Percentiles rank a stretch among this genome's conserved stretches.
These are phyloP conservation scores for Macaca nemestrina DNA, from an alignment of 2,113 vertebrate species.

Conservation along the genomic window DNA sequence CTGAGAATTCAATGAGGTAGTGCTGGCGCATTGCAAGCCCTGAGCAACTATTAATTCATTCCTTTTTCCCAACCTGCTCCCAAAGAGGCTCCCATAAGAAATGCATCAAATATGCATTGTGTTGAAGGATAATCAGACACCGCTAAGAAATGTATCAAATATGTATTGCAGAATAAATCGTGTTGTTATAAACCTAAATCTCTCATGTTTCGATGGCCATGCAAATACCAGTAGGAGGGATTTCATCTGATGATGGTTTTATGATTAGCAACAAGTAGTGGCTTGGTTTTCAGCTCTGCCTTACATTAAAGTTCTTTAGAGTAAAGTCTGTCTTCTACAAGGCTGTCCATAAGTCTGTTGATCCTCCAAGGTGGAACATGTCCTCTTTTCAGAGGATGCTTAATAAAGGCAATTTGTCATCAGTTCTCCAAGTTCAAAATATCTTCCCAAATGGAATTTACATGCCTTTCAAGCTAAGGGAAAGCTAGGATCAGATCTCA, in stretches of 20 bases:
- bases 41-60: not conserved
- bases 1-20: not conserved
- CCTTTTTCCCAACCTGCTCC: not conserved
- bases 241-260: not conserved
- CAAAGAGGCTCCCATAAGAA: not conserved
- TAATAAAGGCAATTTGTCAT: slow-evolving; percentile 37
- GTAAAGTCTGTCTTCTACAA: not conserved
- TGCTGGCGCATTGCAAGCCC: no score
- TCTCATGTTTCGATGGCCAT: not conserved
- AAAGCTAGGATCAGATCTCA: slow-evolving; percentile 13
- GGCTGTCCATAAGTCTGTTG: not conserved
- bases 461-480: slow-evolving; percentile 3
- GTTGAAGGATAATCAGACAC: not conserved
- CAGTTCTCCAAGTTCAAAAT: not conserved
- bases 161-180: not conserved
- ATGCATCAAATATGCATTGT: not conserved
- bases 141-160: not conserved
- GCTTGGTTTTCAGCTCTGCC: not conserved
- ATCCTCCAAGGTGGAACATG: not conserved
- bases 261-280: not conserved
- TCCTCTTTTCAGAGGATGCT: not conserved
- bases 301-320: not conserved
- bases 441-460: not conserved
- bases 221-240: not conserved
- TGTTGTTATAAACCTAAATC: not conserved